Conservation (phyloP, 2,113 vertebrate species). For the Candoia aspera region DNA sequence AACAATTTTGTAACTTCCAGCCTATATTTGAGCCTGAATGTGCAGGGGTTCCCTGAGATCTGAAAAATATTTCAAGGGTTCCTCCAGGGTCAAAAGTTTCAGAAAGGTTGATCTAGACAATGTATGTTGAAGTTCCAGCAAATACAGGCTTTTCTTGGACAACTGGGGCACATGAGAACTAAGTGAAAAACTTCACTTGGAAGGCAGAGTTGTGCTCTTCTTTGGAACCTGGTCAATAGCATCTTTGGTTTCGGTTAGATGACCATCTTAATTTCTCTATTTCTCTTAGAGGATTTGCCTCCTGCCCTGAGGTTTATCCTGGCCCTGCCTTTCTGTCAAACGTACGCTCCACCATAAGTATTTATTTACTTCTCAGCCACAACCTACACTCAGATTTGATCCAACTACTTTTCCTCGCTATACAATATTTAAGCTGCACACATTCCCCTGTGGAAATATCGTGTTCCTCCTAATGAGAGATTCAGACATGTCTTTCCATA, state of each 20-base stretch:
- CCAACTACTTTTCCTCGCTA: conserved; percentile 9
- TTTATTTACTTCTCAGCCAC: conserved; percentile 29
- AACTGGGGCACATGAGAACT: neutral
- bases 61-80: too few relatives aligned
- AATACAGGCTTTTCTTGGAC: neutral
- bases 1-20: too few relatives aligned
- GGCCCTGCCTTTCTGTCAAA: conserved; percentile 7
- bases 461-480: neutral
- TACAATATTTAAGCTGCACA: neutral
- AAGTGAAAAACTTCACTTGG: neutral
- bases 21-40: too few relatives aligned
- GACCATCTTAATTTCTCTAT: neutral
- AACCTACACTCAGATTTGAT: conserved; percentile 18
- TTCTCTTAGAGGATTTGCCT: neutral
- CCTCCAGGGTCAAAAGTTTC: too few relatives aligned
- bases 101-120: neutral
- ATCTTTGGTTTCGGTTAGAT: neutral
- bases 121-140: neutral
- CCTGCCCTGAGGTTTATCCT: conserved; percentile 6
- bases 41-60: too few relatives aligned
- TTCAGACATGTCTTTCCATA: neutral
- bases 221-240: neutral
- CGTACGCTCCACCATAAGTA: conserved; percentile 9
- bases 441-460: conserved; percentile 28
- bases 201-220: neutral